Evolutionary conservation across 2,888 invertebrate genomes (phyloP), one percentile per base, ranked within the genome.

Genomic region (Amitus sp.): DNA sequence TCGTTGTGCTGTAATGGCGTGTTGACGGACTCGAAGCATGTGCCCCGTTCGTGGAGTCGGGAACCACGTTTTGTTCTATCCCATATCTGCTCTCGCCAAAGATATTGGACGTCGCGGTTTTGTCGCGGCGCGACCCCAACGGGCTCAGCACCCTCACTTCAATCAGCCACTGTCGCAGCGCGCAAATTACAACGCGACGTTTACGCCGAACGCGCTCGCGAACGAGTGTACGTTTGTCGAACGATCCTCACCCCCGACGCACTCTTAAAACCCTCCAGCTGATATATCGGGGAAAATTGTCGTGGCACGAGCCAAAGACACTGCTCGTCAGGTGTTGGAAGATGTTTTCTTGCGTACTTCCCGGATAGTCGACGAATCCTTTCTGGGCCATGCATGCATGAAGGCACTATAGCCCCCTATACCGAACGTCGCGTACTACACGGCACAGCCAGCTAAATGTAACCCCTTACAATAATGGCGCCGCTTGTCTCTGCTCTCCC

Each of bases 311-410:
- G 58, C 61, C 62, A 48, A 57, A 56, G 59, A 56, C 61, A 61
- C 59, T 54, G 65, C 76, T 76, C 77, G 81, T 80, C 81, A 81
- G 82, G 80, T 81, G 80, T 80, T 81, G 78, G 80, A 80, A 80
- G 79, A 79, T 80, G 80, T 80, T 81, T 72, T 80, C 81, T 81
- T 79, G 85, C 86, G 86, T 85, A 85, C 86, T 86, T 86, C 86
- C 85, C 85, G 85, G 85, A 85, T 85, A 86, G 86, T 86, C 89
- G 89, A 89, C 90, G 89, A 89, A 89, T 89, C 90, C 89, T 90
- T 90, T 90, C 90, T 90, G 90, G 89, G 89, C 89, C 89, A 89
- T 90, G 90, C 89, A 89, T 90, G 90, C 89, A 89, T 89, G 90
- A 89, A 85, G 89, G 88, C 89, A 89, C 89, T 89, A 90, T 89